Evolutionary conservation across 2,888 invertebrate genomes (phyloP).

Genomic region (Caenorhabditis parvicauda): DNA sequence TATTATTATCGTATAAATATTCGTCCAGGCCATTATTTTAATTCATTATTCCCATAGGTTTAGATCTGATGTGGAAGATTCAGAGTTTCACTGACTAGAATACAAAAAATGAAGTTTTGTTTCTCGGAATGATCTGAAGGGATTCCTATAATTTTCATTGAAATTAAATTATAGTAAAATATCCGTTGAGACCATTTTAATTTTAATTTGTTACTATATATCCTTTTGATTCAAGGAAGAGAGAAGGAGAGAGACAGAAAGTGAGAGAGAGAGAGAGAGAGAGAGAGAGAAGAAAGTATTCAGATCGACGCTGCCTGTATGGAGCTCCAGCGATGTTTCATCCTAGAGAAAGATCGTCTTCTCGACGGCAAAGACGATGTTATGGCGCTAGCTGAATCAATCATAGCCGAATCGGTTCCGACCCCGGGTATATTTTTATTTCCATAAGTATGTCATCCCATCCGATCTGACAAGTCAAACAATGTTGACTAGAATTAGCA

Average conservation of each 20-base stretch:
- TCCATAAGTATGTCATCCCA: not conserved
- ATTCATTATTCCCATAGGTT: no score
- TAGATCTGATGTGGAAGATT: no score
- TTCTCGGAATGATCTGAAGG: not conserved
- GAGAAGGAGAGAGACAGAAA: no score
- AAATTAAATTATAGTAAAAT: no score
- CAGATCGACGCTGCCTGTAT: slow-evolving; percentile 15
- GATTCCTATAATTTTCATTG: no score
- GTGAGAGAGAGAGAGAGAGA: not conserved
- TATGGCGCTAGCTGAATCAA: slow-evolving; percentile 23
- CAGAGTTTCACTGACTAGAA: no score
- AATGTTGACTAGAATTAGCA: not conserved
- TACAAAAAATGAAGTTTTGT: no score
- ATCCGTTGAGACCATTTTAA: no score
- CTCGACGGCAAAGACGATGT: slow-evolving; percentile 28
- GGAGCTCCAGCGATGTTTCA: slow-evolving; percentile 15
- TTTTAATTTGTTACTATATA: no score
- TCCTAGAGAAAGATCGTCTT: slow-evolving; percentile 13
- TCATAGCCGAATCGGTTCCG: slow-evolving; percentile 16
- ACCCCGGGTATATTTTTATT: slow-evolving; percentile 3
- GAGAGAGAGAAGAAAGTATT: not conserved
- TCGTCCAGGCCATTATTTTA: no score
- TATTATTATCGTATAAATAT: no score
- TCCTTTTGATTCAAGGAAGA: no score
- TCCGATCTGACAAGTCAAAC: not conserved